Base-by-base conservation (phyloP, 2,888 invertebrate genomes). In the Tetranychus piercei region DNA sequence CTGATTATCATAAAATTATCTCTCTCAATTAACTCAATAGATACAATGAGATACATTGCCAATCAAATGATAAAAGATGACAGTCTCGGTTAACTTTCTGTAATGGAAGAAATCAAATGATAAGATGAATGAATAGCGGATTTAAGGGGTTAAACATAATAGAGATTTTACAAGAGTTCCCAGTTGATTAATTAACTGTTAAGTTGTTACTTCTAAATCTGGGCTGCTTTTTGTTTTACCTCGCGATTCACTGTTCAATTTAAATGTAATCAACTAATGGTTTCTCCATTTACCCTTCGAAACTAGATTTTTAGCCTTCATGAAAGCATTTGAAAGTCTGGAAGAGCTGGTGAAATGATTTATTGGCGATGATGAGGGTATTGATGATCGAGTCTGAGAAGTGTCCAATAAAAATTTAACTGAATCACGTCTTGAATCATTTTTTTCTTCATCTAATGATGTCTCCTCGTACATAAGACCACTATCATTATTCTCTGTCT, bases 231-330 rank as follows among this genome's bases (percentile, higher is more conserved):
- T 34, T 34, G 34, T 34, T 34, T 34, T 34, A 34, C 34, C 34
- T 34, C 34, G 3, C 34, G 34, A 55, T 55, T 55, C 9, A 55
- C 15, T 15, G 15, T 55, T 55, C 55, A 55, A 55, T 55, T 55
- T 34, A 34, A 34, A 34, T 34, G 34, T 34, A 15, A 55, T 15
- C 15, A 55, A 55, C 55, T 55, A 55, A 55, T 55, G 55, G 15
- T 15, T 55, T 55, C 55, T 69, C 69, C 69, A 69, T 69, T 69
- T 69, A 23, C 69, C 69, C 34, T 69, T 69, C 2, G n/a, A n/a
- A 11, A 69, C 69, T 11, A 69, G n/a, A 23, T 69, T 69, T 69
- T 69, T 69, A n/a, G 69, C 69, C n/a, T n/a, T 69, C 9, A 11
- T n/a, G n/a, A 69, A 23, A 23, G 69, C 69, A 69, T 23, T 69